These are phyloP conservation scores for Xenopus petersii DNA, from an alignment of 2,797 vertebrate genomes.

Conservation along the genomic window DNA sequence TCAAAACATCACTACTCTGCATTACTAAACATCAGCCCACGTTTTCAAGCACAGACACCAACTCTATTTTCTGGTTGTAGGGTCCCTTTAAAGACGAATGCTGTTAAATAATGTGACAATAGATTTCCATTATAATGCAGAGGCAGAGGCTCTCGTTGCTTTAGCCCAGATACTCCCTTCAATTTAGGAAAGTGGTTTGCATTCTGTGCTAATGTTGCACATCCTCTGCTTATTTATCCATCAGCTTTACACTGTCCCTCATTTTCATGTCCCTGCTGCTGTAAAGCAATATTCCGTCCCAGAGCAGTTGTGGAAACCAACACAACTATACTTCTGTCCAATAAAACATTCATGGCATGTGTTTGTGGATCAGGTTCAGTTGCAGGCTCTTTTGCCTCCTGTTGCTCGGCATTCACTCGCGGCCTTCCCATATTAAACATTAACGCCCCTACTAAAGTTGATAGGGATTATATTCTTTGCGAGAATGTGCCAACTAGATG, in stretches of 20 bases:
- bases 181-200: background rate
- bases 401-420: slow-evolving; percentile 23
- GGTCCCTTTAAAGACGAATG: too few species aligned
- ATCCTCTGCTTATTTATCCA: background rate
- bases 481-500: slow-evolving; percentile 21
- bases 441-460: slow-evolving; percentile 35
- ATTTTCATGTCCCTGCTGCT: background rate
- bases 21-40: too few species aligned
- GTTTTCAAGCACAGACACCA: too few species aligned
- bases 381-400: slow-evolving; percentile 19
- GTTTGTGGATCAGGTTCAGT: slow-evolving; percentile 33
- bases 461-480: slow-evolving; percentile 35
- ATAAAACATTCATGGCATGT: slow-evolving; percentile 28
- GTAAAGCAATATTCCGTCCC: slow-evolving; percentile 8
- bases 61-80: too few species aligned
- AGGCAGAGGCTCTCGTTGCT: background rate
- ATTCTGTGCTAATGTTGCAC: background rate
- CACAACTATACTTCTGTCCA: slow-evolving; percentile 20
- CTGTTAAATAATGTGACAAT: too few species aligned
- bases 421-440: slow-evolving; percentile 44
- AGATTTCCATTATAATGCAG: too few species aligned
- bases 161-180: background rate
- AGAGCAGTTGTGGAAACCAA: background rate
- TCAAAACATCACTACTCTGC: too few species aligned
- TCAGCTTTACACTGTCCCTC: background rate